phyloP scores from a whole-genome alignment of 2,797 vertebrate species.

The Sphenodon punctatus region DNA sequence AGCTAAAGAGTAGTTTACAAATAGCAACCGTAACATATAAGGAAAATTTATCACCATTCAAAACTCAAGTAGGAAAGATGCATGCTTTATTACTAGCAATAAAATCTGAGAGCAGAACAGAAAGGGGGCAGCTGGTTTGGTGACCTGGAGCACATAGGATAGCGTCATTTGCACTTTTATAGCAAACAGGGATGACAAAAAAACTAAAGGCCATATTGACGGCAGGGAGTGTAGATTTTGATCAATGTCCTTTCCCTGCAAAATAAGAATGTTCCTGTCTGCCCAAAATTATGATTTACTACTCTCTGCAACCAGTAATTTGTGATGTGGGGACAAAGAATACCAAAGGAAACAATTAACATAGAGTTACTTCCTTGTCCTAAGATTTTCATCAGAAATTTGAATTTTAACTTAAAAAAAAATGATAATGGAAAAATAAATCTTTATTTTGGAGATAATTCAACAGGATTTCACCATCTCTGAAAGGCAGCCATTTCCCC shows the following conservation, averaged over 20 bases:
- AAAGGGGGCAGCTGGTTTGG: neutral
- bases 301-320: neutral
- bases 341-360: neutral
- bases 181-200: conserved; percentile 35
- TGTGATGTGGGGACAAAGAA: neutral
- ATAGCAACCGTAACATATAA: too few species aligned
- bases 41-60: conserved; percentile 28
- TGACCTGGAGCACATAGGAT: neutral
- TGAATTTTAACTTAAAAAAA: neutral
- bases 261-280: conserved; percentile 18
- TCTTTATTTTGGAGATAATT: neutral
- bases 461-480: neutral
- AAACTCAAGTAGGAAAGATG: conserved; percentile 1
- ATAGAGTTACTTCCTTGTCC: neutral
- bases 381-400: neutral
- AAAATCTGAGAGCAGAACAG: conserved; percentile 38
- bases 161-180: conserved; percentile 31
- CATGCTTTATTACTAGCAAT: conserved; percentile 1
- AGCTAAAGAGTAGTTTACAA: too few species aligned
- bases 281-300: conserved; percentile 1
- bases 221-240: conserved; percentile 22
- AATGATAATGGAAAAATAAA: neutral
- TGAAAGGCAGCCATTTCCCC: neutral
- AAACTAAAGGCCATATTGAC: conserved; percentile 23
- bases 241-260: conserved; percentile 6